Evolutionary conservation across 2,888 invertebrate genomes (phyloP).

Genomic region (Seira musarum): DNA sequence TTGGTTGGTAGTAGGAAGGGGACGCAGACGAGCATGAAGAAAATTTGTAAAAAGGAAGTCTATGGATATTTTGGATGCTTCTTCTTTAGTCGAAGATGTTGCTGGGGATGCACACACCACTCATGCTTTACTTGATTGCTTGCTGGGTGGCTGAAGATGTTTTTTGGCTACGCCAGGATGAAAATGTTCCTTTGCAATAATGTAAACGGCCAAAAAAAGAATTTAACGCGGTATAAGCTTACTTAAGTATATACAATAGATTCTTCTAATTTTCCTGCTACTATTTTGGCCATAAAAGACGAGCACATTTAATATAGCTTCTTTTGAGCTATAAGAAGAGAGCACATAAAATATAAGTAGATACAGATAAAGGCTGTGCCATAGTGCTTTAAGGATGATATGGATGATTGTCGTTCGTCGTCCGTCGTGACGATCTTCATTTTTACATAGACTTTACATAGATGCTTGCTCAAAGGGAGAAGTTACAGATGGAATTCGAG

Average conservation of each 20-base stretch:
- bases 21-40: conserved; percentile 12
- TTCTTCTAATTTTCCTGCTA: neutral
- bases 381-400: neutral
- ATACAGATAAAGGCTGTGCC: neutral
- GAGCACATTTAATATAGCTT: conserved; percentile 6
- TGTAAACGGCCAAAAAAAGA: neutral
- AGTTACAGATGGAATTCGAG: neutral
- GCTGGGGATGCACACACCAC: conserved; percentile 24
- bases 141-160: conserved; percentile 30
- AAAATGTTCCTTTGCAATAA: neutral
- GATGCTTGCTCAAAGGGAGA: conserved; percentile 3
- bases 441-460: neutral
- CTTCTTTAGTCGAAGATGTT: conserved; percentile 14
- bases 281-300: conserved; percentile 8
- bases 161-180: conserved; percentile 15
- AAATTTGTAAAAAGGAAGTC: conserved; percentile 20
- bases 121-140: conserved; percentile 1
- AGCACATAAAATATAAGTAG: too few relatives aligned
- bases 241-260: neutral
- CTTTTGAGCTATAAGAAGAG: neutral
- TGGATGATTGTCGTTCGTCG: too few relatives aligned
- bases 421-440: conserved; percentile 12
- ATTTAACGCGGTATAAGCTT: neutral
- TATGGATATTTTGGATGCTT: conserved; percentile 17
- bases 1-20: neutral